Conservation (phyloP, 2,113 vertebrate species). For the Pholis gunnellus region DNA sequence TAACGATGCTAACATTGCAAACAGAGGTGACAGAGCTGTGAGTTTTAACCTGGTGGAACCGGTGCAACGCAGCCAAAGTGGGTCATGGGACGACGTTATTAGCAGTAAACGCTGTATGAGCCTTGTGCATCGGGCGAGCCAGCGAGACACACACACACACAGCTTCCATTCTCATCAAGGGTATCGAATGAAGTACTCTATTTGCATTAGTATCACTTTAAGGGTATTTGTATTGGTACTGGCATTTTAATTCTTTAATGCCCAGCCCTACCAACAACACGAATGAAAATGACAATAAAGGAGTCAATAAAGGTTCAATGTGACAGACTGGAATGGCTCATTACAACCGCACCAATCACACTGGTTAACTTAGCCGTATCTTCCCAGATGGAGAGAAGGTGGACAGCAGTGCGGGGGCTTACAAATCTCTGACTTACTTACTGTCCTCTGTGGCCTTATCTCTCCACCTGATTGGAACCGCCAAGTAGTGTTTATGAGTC, state of each 20-base stretch:
- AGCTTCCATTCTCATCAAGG: too few species aligned
- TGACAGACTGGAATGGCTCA: not conserved
- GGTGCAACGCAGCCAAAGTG: too few species aligned
- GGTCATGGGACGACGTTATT: too few species aligned
- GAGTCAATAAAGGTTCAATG: not conserved
- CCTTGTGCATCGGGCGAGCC: too few species aligned
- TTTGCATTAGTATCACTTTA: not conserved
- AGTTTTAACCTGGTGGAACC: too few species aligned
- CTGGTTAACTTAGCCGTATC: not conserved
- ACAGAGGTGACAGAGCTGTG: too few species aligned
- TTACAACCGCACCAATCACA: not conserved
- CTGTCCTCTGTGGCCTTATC: slow-evolving; percentile 7
- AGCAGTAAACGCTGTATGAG: too few species aligned
- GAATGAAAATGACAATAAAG: not conserved
- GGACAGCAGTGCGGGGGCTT: not conserved
- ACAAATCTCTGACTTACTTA: slow-evolving; percentile 6
- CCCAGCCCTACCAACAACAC: not conserved
- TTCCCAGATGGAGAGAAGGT: not conserved
- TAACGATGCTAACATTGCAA: too few species aligned
- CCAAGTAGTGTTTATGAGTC: slow-evolving; percentile 30
- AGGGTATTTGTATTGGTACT: not conserved
- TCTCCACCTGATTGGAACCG: slow-evolving; percentile 11
- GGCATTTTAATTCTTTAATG: not conserved
- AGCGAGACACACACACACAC: too few species aligned
- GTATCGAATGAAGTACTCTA: too few species aligned